A percentile compares a stretch with the other conserved stretches of the same genome.
phyloP scores from a whole-genome alignment of 2,888 invertebrate species.

The Acanthosepion lycidas region DNA sequence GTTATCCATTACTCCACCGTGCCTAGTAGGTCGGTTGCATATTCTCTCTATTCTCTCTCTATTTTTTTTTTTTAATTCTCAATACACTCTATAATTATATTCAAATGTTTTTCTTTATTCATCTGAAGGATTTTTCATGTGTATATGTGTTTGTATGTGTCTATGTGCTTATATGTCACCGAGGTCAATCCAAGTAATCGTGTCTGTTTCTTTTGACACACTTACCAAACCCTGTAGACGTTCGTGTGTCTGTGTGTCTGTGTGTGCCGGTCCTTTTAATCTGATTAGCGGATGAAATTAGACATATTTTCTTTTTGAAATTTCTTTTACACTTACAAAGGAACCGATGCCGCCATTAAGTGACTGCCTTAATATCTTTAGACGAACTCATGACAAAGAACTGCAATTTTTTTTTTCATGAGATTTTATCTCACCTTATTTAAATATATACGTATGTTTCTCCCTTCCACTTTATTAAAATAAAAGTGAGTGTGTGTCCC shows the following conservation, averaged over 20 bases:
- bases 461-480: too few relatives aligned
- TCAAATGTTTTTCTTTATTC: too few relatives aligned
- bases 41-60: too few relatives aligned
- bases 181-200: background rate
- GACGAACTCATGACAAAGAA: background rate
- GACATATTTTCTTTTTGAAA: background rate
- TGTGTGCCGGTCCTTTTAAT: background rate
- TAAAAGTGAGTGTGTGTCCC: too few relatives aligned
- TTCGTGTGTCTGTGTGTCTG: background rate
- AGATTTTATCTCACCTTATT: background rate
- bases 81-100: too few relatives aligned
- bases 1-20: too few relatives aligned
- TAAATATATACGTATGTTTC: background rate
- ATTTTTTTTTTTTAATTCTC: too few relatives aligned
- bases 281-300: background rate
- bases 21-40: too few relatives aligned
- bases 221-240: background rate
- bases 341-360: conserved; percentile 3
- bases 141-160: background rate
- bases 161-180: background rate
- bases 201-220: background rate
- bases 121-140: too few relatives aligned
- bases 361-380: background rate
- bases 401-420: background rate
- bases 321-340: background rate